Evolutionary conservation across 92 coral and sea anemone species (phyloP).

Genomic region (Heteractis magnifica): DNA sequence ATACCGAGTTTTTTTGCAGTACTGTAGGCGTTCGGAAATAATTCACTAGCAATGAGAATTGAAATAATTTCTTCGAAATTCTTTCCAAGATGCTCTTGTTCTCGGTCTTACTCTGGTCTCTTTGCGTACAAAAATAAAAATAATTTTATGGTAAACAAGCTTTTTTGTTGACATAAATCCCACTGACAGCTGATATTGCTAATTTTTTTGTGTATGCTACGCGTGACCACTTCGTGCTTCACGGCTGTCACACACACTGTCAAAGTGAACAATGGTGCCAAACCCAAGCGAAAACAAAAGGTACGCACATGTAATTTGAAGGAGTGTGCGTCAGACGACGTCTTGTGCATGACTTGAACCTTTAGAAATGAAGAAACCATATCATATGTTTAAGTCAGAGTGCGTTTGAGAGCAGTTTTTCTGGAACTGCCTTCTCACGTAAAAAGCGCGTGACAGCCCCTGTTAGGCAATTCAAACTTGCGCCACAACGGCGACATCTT

Average conservation of each 20-base stretch:
- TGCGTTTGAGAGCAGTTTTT: too few species aligned
- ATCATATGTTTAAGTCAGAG: too few species aligned
- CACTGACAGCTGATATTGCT: not conserved
- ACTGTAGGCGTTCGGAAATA: not conserved
- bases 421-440: too few species aligned
- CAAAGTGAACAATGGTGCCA: not conserved
- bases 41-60: not conserved
- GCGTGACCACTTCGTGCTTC: not conserved
- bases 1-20: not conserved
- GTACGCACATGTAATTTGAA: not conserved
- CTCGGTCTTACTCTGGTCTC: not conserved
- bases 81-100: not conserved
- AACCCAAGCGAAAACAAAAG: not conserved
- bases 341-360: not conserved
- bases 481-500: too few species aligned
- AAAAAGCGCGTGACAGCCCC: too few species aligned
- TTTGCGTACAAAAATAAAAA: not conserved
- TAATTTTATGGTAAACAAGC: not conserved
- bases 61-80: not conserved
- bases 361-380: not conserved
- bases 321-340: not conserved
- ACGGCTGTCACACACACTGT: not conserved
- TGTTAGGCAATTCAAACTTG: too few species aligned
- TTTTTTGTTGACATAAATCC: not conserved
- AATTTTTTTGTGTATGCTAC: not conserved